Percentiles rank a stretch among this genome's conserved stretches.
These are phyloP conservation scores for Blastobasis lacticolella DNA, from an alignment of 2,888 invertebrate genomes.

Conservation along the genomic window DNA sequence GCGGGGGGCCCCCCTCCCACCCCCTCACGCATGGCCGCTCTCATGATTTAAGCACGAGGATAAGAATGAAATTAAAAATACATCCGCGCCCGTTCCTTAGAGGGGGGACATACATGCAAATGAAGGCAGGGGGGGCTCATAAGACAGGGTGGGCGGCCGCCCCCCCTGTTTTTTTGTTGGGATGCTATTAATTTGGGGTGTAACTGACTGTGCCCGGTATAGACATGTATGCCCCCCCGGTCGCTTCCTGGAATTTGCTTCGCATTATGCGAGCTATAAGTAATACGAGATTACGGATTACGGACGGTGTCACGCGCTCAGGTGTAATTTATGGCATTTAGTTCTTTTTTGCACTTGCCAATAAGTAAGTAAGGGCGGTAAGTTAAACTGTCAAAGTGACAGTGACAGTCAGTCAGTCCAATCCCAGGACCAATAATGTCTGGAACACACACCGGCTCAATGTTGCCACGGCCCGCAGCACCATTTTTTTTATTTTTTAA, in stretches of 20 bases:
- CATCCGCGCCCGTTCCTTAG: constrained; percentile 68
- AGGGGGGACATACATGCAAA: constrained; percentile 74
- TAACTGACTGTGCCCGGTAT: constrained; percentile 60
- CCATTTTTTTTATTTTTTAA: no score
- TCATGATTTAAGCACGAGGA: constrained; percentile 74
- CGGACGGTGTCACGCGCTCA: constrained; percentile 49
- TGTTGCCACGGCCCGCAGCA: no score
- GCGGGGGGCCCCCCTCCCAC: constrained; percentile 35
- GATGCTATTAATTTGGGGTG: constrained; percentile 74
- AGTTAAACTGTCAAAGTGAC: no score
- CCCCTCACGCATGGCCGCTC: constrained; percentile 73
- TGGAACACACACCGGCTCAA: no score
- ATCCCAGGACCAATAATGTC: no score
- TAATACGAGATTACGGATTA: constrained; percentile 62
- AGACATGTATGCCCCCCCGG: constrained; percentile 44
- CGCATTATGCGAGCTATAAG: constrained; percentile 32
- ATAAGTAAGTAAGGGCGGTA: no score
- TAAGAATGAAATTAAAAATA: constrained; percentile 76
- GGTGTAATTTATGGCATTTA: constrained; percentile 43
- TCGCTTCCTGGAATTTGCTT: constrained; percentile 48
- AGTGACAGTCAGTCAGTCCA: no score
- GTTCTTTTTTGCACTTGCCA: neutral
- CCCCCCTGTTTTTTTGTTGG: constrained; percentile 65
- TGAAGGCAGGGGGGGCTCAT: constrained; percentile 28
- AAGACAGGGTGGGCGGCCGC: no score